These are phyloP conservation scores for Bombylius major DNA, from an alignment of 2,888 invertebrate genomes.

Conservation along the genomic window DNA sequence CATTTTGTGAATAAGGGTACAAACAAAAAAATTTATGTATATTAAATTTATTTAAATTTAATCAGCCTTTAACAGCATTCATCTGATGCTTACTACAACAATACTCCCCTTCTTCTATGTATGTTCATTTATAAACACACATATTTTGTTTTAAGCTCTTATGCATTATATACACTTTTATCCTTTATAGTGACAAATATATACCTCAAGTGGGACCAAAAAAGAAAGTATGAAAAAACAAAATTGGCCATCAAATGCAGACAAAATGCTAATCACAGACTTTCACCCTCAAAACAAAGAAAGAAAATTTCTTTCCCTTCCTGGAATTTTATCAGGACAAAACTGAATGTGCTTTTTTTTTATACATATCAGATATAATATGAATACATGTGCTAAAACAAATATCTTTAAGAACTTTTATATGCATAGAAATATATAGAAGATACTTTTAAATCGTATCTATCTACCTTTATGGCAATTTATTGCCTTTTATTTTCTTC, in stretches of 20 bases:
- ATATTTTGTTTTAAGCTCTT: too few relatives aligned
- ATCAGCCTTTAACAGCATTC: constrained; percentile 22
- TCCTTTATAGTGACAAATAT: background rate
- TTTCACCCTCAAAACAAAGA: constrained; percentile 15
- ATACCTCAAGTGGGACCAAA: background rate
- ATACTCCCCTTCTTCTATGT: background rate
- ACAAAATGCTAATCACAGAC: constrained; percentile 20
- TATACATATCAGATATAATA: background rate
- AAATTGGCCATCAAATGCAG: constrained; percentile 18
- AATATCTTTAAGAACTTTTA: too few relatives aligned
- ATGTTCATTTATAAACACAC: too few relatives aligned
- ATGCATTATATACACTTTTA: too few relatives aligned
- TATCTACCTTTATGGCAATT: constrained; percentile 8
- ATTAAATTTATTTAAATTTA: constrained; percentile 38
- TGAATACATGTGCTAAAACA: too few relatives aligned
- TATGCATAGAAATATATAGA: too few relatives aligned
- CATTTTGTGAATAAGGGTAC: background rate
- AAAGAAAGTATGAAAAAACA: constrained; percentile 2
- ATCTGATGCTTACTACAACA: background rate
- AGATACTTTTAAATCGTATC: background rate
- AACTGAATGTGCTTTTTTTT: background rate
- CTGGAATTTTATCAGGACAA: too few relatives aligned
- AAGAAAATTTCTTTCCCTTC: too few relatives aligned
- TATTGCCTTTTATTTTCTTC: constrained; percentile 5
- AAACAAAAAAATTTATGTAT: constrained; percentile 29